A percentile compares a stretch with the other conserved stretches of the same genome.
phyloP scores from a whole-genome alignment of 2,888 invertebrate genomes.

The Chorisops tibialis region DNA sequence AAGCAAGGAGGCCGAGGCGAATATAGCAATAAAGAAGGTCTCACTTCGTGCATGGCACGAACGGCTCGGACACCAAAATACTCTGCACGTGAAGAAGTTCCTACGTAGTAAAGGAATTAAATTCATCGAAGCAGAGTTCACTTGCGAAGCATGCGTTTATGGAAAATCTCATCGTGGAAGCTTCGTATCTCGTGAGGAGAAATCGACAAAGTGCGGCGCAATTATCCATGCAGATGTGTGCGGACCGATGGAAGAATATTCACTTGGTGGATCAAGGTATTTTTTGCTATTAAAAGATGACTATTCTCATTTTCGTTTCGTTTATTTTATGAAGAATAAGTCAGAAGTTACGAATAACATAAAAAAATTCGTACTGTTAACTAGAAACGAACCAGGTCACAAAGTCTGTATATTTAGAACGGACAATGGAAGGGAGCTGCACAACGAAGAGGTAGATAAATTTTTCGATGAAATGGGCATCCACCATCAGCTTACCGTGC shows the following conservation, averaged over 20 bases:
- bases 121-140: conserved; percentile 20
- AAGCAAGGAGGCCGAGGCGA: neutral
- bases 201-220: neutral
- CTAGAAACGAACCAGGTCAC: no score
- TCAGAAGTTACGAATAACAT: no score
- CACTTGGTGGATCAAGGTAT: no score
- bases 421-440: no score
- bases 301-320: no score
- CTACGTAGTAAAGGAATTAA: conserved; percentile 23
- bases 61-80: conserved; percentile 35
- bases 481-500: no score
- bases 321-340: no score
- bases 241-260: conserved; percentile 17
- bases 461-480: no score
- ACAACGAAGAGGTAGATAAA: no score
- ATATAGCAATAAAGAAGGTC: neutral
- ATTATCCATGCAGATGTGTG: conserved; percentile 20
- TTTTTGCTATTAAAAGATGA: no score
- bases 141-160: conserved; percentile 25
- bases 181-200: neutral
- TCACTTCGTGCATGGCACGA: neutral
- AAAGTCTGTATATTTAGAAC: no score
- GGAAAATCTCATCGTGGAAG: conserved; percentile 2
- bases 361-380: no score
- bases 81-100: conserved; percentile 29